Percentiles rank a stretch among this genome's conserved stretches.
phyloP scores from a whole-genome alignment of 2,113 vertebrate species.

The Trematomus loennbergii region DNA sequence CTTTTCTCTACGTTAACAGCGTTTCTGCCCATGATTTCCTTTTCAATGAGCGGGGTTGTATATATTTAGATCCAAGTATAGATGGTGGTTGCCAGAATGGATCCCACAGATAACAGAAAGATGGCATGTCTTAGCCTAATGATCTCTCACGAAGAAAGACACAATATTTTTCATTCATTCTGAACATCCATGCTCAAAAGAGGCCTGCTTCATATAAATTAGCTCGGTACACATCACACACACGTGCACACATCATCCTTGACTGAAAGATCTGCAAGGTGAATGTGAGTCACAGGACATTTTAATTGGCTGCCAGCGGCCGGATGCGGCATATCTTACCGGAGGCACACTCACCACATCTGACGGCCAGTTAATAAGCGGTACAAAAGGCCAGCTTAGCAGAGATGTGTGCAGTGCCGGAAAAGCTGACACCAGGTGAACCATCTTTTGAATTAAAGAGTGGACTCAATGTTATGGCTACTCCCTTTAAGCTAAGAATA shows the following conservation, averaged over 20 bases:
- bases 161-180: slow-evolving; percentile 35
- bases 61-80: slow-evolving; percentile 73
- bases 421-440: slow-evolving; percentile 56
- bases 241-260: not conserved
- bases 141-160: slow-evolving; percentile 45
- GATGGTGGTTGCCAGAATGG: slow-evolving; percentile 51
- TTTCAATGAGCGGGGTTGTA: slow-evolving; percentile 63
- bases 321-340: slow-evolving; percentile 57
- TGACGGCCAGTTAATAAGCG: slow-evolving; percentile 61
- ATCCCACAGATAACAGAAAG: slow-evolving; percentile 66
- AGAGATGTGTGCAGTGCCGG: slow-evolving; percentile 23
- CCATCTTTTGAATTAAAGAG: slow-evolving; percentile 54
- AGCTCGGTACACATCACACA: slow-evolving; percentile 17
- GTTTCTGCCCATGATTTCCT: slow-evolving; percentile 62
- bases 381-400: slow-evolving; percentile 57
- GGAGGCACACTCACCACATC: slow-evolving; percentile 48
- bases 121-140: slow-evolving; percentile 55
- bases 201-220: slow-evolving; percentile 14
- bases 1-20: slow-evolving; percentile 60
- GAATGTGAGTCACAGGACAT: slow-evolving; percentile 67
- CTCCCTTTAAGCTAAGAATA: slow-evolving; percentile 2
- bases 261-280: slow-evolving; percentile 39
- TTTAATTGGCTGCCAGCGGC: slow-evolving; percentile 70
- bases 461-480: slow-evolving; percentile 33
- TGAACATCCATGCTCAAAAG: slow-evolving; percentile 18